phyloP scores from a whole-genome alignment of 1,140 invertebrate genomes.

The Wiebesia pumilae region DNA sequence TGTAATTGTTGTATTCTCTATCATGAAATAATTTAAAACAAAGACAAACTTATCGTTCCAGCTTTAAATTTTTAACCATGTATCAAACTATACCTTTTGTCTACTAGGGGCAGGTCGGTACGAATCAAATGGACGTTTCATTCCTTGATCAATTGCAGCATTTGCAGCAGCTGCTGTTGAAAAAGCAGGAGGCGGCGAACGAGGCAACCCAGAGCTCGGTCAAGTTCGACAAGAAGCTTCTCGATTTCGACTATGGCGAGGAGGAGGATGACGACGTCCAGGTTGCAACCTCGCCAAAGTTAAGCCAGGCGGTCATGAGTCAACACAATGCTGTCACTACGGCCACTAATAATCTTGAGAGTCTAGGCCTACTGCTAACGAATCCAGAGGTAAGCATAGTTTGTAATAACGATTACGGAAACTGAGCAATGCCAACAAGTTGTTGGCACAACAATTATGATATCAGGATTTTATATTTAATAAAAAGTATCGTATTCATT shows the following conservation, averaged over 20 bases:
- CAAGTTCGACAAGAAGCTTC: constrained; percentile 84
- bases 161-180: constrained; percentile 77
- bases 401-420: too few relatives aligned
- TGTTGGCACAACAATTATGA: too few relatives aligned
- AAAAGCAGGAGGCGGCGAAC: constrained; percentile 73
- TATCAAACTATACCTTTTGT: constrained; percentile 49
- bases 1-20: constrained; percentile 17
- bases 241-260: constrained; percentile 91
- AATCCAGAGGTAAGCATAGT: constrained; percentile 68
- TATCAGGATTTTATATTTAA: too few relatives aligned
- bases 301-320: constrained; percentile 56
- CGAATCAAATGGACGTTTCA: constrained; percentile 68
- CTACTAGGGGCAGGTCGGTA: constrained; percentile 66
- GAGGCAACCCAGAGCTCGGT: constrained; percentile 71
- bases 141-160: constrained; percentile 78
- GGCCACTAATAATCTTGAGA: constrained; percentile 66
- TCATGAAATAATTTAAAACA: background rate
- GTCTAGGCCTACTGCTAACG: constrained; percentile 69
- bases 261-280: constrained; percentile 84
- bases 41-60: background rate
- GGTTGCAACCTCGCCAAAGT: constrained; percentile 67
- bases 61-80: constrained; percentile 24
- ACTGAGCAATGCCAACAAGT: too few relatives aligned
- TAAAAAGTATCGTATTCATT: too few relatives aligned
- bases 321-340: constrained; percentile 63